Evolutionary conservation across 1,140 invertebrate species (phyloP), one percentile per base, ranked within the genome.

Genomic region (Psilanteris sp.): DNA sequence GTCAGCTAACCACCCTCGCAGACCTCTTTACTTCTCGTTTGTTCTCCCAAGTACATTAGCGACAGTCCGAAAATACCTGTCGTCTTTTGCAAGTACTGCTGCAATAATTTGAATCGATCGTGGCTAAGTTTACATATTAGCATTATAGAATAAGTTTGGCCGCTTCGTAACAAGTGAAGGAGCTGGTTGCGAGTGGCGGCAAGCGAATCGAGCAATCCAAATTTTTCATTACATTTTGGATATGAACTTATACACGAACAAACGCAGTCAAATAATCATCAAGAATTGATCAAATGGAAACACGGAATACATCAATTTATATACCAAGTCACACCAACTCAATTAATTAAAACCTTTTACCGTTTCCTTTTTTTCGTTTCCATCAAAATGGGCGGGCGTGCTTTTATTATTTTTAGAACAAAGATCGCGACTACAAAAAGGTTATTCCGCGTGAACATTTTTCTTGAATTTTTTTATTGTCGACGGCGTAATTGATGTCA

Each of bases 61-160:
- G 73, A 71, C 73, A 77, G 66, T 77, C 59, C 75, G 31, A 68
- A 77, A 72, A 39, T 72, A 77, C 67, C 62, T 72, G 74, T 62
- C 66, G 59, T 66, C 74, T 77, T 72, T 50, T 34, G 48, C 32
- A 68, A 68, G 46, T 62, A 46, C 31, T 29, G 29, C 11, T 36
- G 44, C 31, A 36, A 72, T 59, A 26, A 62, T 62, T 39, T 34
- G 3, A 66, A 77, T 76, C 64, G 43, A 74, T 67, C 39, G 14
- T 16, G n/a, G 54, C 24, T 52, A 73, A 74, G 61, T 74, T 74
- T 54, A 32, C 61, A 62, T 26, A 26, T 61, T 59, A 61, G 36
- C 46, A 36, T 67, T 62, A 62, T 43, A 11, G 18, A 48, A 55
- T 37, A 67, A 74, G 18, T 74, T 74, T 39, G 7, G 15, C 8